A percentile compares a stretch with the other conserved stretches of the same genome.
These are phyloP conservation scores for Periophthalmus modestus DNA, from an alignment of 2,113 vertebrate genomes.

Conservation along the genomic window DNA sequence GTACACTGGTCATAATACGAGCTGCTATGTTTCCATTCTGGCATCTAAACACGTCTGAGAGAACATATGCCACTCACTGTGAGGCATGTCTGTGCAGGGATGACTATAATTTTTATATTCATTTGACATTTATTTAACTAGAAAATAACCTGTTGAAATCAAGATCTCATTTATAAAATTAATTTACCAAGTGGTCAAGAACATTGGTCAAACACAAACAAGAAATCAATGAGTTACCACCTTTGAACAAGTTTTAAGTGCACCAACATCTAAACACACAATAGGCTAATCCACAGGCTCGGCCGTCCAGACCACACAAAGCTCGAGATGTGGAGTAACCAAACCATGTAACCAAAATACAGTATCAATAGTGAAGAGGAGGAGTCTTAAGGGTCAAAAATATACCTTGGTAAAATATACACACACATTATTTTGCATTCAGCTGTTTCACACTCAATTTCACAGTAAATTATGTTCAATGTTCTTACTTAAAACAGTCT, in stretches of 20 bases:
- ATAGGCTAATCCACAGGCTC: too few relatives aligned
- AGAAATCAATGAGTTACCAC: too few relatives aligned
- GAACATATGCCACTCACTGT: not conserved
- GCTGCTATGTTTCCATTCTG: not conserved
- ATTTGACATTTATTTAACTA: not conserved
- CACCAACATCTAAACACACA: not conserved
- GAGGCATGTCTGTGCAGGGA: not conserved
- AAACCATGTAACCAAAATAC: too few relatives aligned
- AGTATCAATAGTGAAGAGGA: too few relatives aligned
- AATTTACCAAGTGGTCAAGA: too few relatives aligned
- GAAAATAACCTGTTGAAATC: not conserved
- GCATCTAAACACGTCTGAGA: not conserved
- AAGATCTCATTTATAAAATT: not conserved
- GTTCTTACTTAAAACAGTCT: not conserved
- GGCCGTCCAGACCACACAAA: too few relatives aligned
- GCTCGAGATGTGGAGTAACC: too few relatives aligned
- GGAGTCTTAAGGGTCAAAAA: not conserved
- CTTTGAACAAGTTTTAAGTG: not conserved
- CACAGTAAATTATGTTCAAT: not conserved
- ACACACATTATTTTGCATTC: not conserved
- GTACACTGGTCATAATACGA: conserved; percentile 3
- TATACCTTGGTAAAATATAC: not conserved
- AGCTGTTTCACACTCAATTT: not conserved
- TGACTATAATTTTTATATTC: not conserved
- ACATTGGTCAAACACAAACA: not conserved